Evolutionary conservation across 2,888 invertebrate species (phyloP).

Genomic region (Calameuta idolon): DNA sequence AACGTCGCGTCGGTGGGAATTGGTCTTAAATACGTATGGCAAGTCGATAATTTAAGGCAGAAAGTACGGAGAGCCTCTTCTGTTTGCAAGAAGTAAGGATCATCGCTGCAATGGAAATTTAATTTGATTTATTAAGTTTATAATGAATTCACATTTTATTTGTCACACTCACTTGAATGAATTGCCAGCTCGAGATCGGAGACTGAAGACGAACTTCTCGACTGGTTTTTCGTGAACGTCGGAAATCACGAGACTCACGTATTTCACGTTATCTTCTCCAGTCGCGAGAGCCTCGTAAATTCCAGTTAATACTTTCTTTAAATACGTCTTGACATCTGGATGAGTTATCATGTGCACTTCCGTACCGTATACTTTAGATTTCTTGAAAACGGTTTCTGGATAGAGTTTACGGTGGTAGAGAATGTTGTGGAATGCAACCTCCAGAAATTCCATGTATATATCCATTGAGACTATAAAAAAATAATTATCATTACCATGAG

Average conservation of each 20-base stretch:
- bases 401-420: conserved; percentile 74
- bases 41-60: conserved; percentile 71
- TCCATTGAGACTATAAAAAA: conserved; percentile 68
- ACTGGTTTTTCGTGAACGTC: conserved; percentile 64
- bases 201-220: conserved; percentile 69
- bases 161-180: conserved; percentile 50
- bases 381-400: conserved; percentile 74
- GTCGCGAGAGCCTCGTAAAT: conserved; percentile 66
- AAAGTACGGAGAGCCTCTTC: conserved; percentile 75
- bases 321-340: conserved; percentile 75
- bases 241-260: conserved; percentile 70
- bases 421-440: conserved; percentile 75
- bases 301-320: conserved; percentile 50
- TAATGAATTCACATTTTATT: background rate
- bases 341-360: conserved; percentile 73
- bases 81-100: conserved; percentile 73
- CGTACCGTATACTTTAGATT: conserved; percentile 74
- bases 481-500: background rate
- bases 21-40: conserved; percentile 67
- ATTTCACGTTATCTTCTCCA: conserved; percentile 68
- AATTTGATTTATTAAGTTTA: conserved; percentile 9
- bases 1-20: conserved; percentile 72
- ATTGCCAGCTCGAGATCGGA: conserved; percentile 51
- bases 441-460: conserved; percentile 75
- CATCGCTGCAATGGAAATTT: conserved; percentile 57